These are phyloP conservation scores for Erebia palarica DNA, from an alignment of 2,888 invertebrate genomes.

Conservation along the genomic window DNA sequence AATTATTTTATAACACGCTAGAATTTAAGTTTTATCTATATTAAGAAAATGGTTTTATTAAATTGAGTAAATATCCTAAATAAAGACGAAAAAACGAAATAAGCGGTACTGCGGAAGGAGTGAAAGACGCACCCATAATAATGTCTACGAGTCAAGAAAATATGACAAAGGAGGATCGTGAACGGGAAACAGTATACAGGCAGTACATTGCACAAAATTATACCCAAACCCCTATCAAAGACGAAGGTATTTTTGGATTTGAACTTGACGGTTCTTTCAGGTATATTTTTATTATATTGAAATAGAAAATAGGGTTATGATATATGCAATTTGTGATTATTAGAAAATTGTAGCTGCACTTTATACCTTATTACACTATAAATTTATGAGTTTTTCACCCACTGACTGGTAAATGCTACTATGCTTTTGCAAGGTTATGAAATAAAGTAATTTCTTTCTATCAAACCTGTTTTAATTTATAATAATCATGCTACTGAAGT, in stretches of 20 bases:
- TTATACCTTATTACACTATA: constrained; percentile 31
- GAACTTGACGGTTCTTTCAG: constrained; percentile 79
- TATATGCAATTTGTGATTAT: constrained; percentile 13
- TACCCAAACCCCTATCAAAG: constrained; percentile 82
- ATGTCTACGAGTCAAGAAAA: constrained; percentile 86
- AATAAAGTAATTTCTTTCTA: constrained; percentile 5
- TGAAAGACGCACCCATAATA: constrained; percentile 75
- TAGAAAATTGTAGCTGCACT: constrained; percentile 31
- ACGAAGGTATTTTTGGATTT: constrained; percentile 82
- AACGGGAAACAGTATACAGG: constrained; percentile 70
- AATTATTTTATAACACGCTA: not conserved
- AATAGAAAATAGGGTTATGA: constrained; percentile 13
- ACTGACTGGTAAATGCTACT: constrained; percentile 31
- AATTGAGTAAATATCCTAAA: not conserved
- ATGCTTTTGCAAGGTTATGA: constrained; percentile 29
- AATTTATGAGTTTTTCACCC: constrained; percentile 34
- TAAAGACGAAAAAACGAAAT: constrained; percentile 75
- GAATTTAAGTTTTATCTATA: too few relatives aligned
- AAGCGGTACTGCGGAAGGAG: constrained; percentile 71
- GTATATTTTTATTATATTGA: constrained; percentile 45
- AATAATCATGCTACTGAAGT: not conserved
- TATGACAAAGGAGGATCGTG: constrained; percentile 77
- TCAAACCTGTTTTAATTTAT: constrained; percentile 14
- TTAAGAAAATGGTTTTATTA: not conserved
- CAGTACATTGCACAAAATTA: constrained; percentile 77